These are phyloP conservation scores for Eupithecia abbreviata DNA, from an alignment of 2,888 invertebrate genomes.

Conservation along the genomic window DNA sequence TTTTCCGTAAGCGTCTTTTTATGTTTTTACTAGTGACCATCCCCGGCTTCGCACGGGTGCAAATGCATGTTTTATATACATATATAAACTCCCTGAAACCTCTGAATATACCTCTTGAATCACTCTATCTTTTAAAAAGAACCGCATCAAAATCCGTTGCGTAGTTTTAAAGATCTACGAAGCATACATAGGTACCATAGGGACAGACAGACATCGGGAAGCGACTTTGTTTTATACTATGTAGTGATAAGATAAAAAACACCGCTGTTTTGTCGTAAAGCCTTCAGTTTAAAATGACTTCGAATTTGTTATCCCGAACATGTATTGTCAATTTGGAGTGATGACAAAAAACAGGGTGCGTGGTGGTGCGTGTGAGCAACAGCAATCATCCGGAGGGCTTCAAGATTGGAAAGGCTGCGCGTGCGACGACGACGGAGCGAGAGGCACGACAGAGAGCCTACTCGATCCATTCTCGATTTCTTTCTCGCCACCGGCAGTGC, in stretches of 20 bases:
- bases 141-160: too few relatives aligned
- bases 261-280: background rate
- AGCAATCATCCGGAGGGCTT: conserved; percentile 55
- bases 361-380: conserved; percentile 65
- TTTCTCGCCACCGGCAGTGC: conserved; percentile 60
- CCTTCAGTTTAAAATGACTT: conserved; percentile 24
- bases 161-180: too few relatives aligned
- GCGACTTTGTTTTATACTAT: too few relatives aligned
- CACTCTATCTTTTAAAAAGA: too few relatives aligned
- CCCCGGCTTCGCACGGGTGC: too few relatives aligned
- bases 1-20: background rate
- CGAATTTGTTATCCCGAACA: conserved; percentile 24
- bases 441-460: conserved; percentile 58
- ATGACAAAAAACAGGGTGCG: conserved; percentile 55
- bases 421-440: conserved; percentile 64
- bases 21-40: background rate
- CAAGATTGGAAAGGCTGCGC: conserved; percentile 55
- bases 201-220: too few relatives aligned
- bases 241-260: conserved; percentile 11
- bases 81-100: too few relatives aligned
- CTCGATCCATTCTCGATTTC: conserved; percentile 69
- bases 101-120: too few relatives aligned
- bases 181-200: too few relatives aligned
- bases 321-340: conserved; percentile 51
- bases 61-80: too few relatives aligned